Percentiles rank a stretch among this genome's conserved stretches.
Evolutionary conservation across 2,113 vertebrate species (phyloP).

Genomic region (Callaeas wilsoni): DNA sequence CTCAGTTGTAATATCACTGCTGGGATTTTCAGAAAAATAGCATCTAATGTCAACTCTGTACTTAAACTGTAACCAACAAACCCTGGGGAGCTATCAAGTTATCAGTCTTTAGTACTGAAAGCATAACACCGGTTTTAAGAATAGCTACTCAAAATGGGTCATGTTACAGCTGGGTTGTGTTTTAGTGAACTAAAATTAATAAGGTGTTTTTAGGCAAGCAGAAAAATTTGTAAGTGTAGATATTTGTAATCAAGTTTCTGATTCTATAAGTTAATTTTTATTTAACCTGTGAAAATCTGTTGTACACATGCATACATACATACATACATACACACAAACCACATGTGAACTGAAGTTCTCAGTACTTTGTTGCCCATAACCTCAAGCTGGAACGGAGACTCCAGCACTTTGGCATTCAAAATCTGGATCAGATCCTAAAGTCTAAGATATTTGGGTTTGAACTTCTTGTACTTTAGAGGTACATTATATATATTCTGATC

Average conservation of each 20-base stretch:
- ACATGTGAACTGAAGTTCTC: neutral
- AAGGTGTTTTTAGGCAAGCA: constrained; percentile 41
- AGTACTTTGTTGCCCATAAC: neutral
- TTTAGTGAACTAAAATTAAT: constrained; percentile 58
- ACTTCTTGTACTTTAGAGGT: neutral
- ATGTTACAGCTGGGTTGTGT: constrained; percentile 58
- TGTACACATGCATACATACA: neutral
- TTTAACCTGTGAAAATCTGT: neutral
- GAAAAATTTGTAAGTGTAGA: neutral
- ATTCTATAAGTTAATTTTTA: neutral
- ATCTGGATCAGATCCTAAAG: neutral
- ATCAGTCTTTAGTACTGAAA: constrained; percentile 72
- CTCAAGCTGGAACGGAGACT: neutral
- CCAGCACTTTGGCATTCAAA: neutral
- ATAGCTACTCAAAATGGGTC: constrained; percentile 65
- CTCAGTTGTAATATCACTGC: constrained; percentile 46
- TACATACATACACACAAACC: neutral
- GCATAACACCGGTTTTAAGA: constrained; percentile 59
- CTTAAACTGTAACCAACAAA: constrained; percentile 63
- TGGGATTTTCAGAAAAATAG: constrained; percentile 66
- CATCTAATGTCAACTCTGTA: constrained; percentile 57
- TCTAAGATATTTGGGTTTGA: neutral
- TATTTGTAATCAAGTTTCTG: constrained; percentile 16
- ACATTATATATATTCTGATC: neutral
- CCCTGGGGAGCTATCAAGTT: constrained; percentile 72